These are phyloP conservation scores for Leptinotarsa haldemani DNA, from an alignment of 2,888 invertebrate genomes.

Conservation along the genomic window DNA sequence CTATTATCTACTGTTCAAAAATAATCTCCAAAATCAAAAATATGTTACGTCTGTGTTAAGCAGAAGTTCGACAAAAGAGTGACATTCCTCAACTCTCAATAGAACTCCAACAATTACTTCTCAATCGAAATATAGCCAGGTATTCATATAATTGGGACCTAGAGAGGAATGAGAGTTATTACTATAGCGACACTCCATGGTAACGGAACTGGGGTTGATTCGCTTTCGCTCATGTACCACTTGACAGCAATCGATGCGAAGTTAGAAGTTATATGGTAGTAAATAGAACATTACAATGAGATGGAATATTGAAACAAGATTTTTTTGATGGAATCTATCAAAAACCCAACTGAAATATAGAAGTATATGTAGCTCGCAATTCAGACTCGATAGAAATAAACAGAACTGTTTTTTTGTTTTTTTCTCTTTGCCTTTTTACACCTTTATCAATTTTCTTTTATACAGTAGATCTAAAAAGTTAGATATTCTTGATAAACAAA, in stretches of 20 bases:
- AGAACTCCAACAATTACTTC: constrained; percentile 37
- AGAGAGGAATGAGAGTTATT: constrained; percentile 58
- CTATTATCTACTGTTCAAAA: background rate
- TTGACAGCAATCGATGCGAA: constrained; percentile 54
- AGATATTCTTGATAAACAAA: too few species aligned
- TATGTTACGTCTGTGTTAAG: constrained; percentile 1
- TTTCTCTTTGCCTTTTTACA: too few species aligned
- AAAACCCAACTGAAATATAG: background rate
- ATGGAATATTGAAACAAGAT: background rate
- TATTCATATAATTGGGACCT: constrained; percentile 43
- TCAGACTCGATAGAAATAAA: too few species aligned
- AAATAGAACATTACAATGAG: background rate
- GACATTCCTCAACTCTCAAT: constrained; percentile 33
- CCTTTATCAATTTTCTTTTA: too few species aligned
- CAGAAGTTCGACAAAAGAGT: constrained; percentile 15
- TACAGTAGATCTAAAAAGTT: too few species aligned
- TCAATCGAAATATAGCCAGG: constrained; percentile 40
- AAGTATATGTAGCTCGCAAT: too few species aligned
- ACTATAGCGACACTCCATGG: constrained; percentile 64
- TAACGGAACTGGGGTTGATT: constrained; percentile 59
- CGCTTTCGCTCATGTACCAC: constrained; percentile 57
- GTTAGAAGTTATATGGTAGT: constrained; percentile 26
- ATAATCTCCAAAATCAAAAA: background rate
- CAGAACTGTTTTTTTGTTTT: too few species aligned
- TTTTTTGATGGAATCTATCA: background rate